Percentiles rank a stretch among this genome's conserved stretches.
phyloP scores from a whole-genome alignment of 2,797 vertebrate genomes.

The Bovichtus diacanthus region DNA sequence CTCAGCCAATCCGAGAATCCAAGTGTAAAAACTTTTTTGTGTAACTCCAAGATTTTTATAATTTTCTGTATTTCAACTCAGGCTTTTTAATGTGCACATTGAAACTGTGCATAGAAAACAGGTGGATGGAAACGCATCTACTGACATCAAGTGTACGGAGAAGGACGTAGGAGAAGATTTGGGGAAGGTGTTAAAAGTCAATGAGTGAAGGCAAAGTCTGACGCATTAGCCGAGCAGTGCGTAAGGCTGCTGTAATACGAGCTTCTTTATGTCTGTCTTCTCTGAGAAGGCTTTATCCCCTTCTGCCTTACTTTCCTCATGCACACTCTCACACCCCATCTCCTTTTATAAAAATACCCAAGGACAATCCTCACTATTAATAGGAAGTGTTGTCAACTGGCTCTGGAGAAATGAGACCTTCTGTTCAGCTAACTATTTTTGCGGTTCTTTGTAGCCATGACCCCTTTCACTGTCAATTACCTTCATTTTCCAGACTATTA shows the following conservation, averaged over 20 bases:
- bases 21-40: no score
- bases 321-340: conserved; percentile 50
- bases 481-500: conserved; percentile 41
- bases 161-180: conserved; percentile 34
- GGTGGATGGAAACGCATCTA: no score
- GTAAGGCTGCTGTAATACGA: conserved; percentile 58
- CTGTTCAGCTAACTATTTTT: conserved; percentile 82
- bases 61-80: no score
- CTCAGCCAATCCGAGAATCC: no score
- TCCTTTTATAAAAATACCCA: conserved; percentile 85
- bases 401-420: conserved; percentile 79
- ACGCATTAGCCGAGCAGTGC: conserved; percentile 36
- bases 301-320: conserved; percentile 60
- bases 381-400: conserved; percentile 84
- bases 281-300: conserved; percentile 74
- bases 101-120: no score
- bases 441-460: conserved; percentile 72
- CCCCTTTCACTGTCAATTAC: conserved; percentile 63
- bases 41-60: no score
- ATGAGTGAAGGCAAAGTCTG: conserved; percentile 26
- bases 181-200: conserved; percentile 4
- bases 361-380: conserved; percentile 86
- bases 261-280: conserved; percentile 63
- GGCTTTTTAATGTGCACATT: no score
- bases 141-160: conserved; percentile 32